A percentile compares a stretch with the other conserved stretches of the same genome.
Conservation (phyloP, 2,797 vertebrate species). For the Sternotherus odoratus region DNA sequence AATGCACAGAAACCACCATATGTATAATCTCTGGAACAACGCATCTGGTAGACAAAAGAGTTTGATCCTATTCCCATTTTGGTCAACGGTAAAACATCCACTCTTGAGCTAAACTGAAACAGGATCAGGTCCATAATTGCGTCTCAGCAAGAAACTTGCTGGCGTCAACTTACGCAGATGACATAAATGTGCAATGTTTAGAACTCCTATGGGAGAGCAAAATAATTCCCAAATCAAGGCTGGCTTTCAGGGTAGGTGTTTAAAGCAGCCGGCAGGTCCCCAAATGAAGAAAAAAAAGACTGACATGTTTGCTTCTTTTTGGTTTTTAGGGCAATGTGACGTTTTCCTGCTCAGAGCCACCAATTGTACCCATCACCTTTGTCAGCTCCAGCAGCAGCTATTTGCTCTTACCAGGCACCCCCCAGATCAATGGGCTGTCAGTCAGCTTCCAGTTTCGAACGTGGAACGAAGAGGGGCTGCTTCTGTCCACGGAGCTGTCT, state of each 20-base stretch:
- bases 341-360: slow-evolving; percentile 93
- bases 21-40: neutral
- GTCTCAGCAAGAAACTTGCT: neutral
- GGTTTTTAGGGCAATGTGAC: slow-evolving; percentile 94
- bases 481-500: slow-evolving; percentile 87
- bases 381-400: slow-evolving; percentile 89
- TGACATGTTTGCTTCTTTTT: slow-evolving; percentile 59
- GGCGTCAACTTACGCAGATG: neutral
- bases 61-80: neutral
- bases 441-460: slow-evolving; percentile 96
- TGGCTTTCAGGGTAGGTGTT: neutral
- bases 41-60: neutral
- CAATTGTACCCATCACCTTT: slow-evolving; percentile 93
- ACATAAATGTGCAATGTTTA: neutral
- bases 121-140: neutral
- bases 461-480: slow-evolving; percentile 93
- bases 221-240: slow-evolving; percentile 57
- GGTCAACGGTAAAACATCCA: neutral
- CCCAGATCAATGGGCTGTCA: slow-evolving; percentile 87
- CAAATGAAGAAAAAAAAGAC: slow-evolving; percentile 30
- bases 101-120: neutral
- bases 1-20: neutral
- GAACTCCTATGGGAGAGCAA: neutral
- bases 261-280: slow-evolving; percentile 30
- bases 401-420: slow-evolving; percentile 87